Conservation (phyloP, 2,113 vertebrate genomes). For the Piprites chloris region DNA sequence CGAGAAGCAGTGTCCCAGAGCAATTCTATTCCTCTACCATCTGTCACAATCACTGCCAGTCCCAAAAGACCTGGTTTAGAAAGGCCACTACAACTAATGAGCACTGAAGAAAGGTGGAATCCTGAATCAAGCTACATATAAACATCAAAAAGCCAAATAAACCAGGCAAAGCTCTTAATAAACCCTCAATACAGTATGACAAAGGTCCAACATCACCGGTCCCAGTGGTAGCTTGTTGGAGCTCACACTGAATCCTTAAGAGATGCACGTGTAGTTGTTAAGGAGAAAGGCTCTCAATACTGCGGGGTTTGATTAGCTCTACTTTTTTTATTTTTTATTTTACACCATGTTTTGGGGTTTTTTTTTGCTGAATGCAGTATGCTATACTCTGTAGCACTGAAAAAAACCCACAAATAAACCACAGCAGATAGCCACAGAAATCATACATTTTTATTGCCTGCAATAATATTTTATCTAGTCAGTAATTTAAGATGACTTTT, state of each 20-base stretch:
- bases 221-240: slow-evolving; percentile 30
- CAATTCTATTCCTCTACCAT: slow-evolving; percentile 67
- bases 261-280: not conserved
- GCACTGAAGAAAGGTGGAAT: slow-evolving; percentile 54
- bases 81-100: slow-evolving; percentile 70
- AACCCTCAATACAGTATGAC: slow-evolving; percentile 42
- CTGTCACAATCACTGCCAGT: slow-evolving; percentile 70
- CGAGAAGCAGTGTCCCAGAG: slow-evolving; percentile 29
- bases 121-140: slow-evolving; percentile 66
- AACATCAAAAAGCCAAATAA: slow-evolving; percentile 62
- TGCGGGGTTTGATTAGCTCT: not conserved
- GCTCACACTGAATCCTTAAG: slow-evolving; percentile 6
- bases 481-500: not conserved
- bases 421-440: not conserved
- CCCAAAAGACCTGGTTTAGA: slow-evolving; percentile 71
- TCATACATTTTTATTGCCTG: not conserved
- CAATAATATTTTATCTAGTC: not conserved
- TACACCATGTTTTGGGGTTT: accelerated
- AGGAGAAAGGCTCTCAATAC: not conserved
- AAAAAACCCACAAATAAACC: not conserved
- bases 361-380: not conserved
- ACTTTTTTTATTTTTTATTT: not conserved
- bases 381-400: not conserved
- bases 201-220: slow-evolving; percentile 51
- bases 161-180: slow-evolving; percentile 49